phyloP scores from a whole-genome alignment of 2,113 vertebrate species.

The Thunnus maccoyii region DNA sequence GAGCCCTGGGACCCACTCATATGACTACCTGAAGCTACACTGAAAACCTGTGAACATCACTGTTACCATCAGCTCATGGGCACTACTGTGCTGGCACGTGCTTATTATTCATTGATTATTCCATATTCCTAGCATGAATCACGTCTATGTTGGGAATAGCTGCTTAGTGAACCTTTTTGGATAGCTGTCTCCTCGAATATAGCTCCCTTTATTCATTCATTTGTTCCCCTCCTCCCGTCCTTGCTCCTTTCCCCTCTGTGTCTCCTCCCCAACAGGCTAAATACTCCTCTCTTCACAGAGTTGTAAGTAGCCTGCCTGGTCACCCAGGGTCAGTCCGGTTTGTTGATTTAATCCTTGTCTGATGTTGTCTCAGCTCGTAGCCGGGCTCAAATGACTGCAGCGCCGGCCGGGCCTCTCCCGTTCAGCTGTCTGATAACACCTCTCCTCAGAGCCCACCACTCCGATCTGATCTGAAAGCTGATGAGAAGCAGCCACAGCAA shows the following conservation, averaged over 20 bases:
- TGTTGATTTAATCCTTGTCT: conserved; percentile 82
- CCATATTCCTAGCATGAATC: conserved; percentile 22
- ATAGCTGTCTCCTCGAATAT: conserved; percentile 9
- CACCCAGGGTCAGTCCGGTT: conserved; percentile 66
- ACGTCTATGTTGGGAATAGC: conserved; percentile 13
- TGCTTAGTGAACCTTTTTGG: conserved; percentile 8
- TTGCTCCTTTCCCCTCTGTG: neutral
- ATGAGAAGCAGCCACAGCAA: conserved; percentile 56
- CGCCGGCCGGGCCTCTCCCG: conserved; percentile 11
- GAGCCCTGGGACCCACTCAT: no score
- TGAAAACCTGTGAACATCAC: no score
- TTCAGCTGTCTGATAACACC: conserved; percentile 70
- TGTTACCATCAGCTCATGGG: neutral
- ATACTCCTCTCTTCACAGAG: conserved; percentile 55
- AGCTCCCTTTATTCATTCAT: conserved; percentile 24
- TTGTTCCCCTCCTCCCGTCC: neutral
- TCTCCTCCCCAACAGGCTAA: conserved; percentile 31
- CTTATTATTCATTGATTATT: conserved; percentile 36
- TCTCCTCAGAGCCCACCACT: conserved; percentile 52
- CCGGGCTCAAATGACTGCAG: conserved; percentile 66
- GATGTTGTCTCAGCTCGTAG: conserved; percentile 78
- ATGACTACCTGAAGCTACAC: no score
- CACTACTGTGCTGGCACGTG: neutral
- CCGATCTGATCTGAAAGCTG: conserved; percentile 72
- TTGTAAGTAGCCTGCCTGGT: conserved; percentile 65